phyloP scores from a whole-genome alignment of 1,140 invertebrate genomes.

The Ceratoteleas bidentatus region DNA sequence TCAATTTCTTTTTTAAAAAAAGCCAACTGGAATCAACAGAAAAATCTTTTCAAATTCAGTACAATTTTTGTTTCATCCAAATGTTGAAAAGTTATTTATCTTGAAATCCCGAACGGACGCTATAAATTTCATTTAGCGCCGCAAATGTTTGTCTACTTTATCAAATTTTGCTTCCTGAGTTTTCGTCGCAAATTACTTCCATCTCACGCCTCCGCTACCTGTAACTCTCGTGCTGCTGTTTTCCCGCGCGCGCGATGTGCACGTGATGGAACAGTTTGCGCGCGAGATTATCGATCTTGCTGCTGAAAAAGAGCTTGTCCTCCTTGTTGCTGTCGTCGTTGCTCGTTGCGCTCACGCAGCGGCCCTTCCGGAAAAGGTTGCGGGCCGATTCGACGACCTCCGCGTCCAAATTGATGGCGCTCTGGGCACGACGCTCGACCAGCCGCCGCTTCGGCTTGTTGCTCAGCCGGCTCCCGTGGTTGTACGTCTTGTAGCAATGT shows the following conservation, averaged over 20 bases:
- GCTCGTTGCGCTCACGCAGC: constrained; percentile 76
- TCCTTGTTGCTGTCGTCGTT: constrained; percentile 71
- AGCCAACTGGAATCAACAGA: too few relatives aligned
- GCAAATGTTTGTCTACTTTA: too few relatives aligned
- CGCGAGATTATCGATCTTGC: constrained; percentile 78
- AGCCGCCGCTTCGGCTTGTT: constrained; percentile 82
- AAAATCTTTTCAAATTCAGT: too few relatives aligned
- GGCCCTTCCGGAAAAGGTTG: constrained; percentile 70
- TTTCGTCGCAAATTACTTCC: too few relatives aligned
- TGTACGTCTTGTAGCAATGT: constrained; percentile 12
- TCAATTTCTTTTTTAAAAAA: too few relatives aligned
- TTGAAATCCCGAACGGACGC: too few relatives aligned
- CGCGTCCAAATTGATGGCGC: constrained; percentile 87
- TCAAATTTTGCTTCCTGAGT: too few relatives aligned
- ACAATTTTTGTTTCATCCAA: too few relatives aligned
- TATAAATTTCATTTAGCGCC: too few relatives aligned
- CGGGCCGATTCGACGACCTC: constrained; percentile 84
- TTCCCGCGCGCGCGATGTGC: constrained; percentile 69
- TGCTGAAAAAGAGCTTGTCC: constrained; percentile 73
- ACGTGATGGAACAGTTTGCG: constrained; percentile 77
- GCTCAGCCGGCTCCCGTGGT: constrained; percentile 61
- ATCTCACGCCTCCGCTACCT: too few relatives aligned
- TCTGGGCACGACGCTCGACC: constrained; percentile 85
- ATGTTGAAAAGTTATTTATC: too few relatives aligned
- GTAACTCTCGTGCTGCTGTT: constrained; percentile 67